These are phyloP conservation scores for Elaphurus davidianus DNA, from an alignment of 2,113 vertebrate genomes.

Conservation along the genomic window DNA sequence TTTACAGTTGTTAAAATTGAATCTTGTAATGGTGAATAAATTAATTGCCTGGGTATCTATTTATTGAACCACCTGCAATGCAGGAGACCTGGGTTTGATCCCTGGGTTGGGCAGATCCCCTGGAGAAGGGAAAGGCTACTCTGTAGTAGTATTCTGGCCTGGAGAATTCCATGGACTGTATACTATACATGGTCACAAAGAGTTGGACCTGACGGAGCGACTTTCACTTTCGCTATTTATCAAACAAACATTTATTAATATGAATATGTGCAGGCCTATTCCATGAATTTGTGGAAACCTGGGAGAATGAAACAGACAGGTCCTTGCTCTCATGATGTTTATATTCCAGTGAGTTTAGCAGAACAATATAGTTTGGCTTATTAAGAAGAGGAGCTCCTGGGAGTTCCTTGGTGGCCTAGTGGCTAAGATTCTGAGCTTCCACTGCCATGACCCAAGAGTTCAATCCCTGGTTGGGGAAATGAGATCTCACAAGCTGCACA, in stretches of 20 bases:
- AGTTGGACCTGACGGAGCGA: not conserved
- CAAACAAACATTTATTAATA: not conserved
- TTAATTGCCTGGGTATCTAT: not conserved
- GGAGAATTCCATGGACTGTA: not conserved
- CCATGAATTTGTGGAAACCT: not conserved
- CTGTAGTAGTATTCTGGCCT: not conserved
- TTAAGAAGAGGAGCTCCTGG: not conserved
- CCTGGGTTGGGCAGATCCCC: not conserved
- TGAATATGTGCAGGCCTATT: not conserved
- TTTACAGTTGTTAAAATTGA: not conserved
- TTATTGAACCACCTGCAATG: not conserved
- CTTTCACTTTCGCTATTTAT: not conserved
- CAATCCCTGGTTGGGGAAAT: not conserved
- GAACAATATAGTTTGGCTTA: not conserved
- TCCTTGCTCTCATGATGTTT: not conserved
- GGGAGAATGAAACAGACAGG: not conserved
- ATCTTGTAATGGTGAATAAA: not conserved
- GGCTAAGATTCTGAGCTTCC: not conserved
- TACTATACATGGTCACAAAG: not conserved
- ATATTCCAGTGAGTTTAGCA: not conserved
- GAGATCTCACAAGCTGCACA: not conserved
- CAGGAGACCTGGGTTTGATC: not conserved
- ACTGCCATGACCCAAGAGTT: not conserved
- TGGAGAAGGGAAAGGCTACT: not conserved
- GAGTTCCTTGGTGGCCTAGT: not conserved